Base-by-base conservation (phyloP, 2,113 vertebrate genomes). In the Ploceus nigricollis region DNA sequence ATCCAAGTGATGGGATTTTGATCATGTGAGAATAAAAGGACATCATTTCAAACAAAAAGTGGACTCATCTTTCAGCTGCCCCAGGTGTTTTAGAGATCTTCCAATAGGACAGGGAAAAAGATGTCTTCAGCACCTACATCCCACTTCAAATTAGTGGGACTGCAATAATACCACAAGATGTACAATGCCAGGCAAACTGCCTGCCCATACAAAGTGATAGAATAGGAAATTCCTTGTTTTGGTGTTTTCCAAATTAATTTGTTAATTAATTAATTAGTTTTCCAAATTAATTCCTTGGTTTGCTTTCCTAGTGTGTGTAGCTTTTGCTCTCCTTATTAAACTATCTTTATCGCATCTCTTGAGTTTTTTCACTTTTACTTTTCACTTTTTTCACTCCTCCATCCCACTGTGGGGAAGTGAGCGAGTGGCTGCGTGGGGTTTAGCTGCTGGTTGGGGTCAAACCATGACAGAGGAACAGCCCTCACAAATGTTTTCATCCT, bases 131-230 rank as follows among this genome's bases (percentile, higher is more conserved):
- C 11, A 31, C 31, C 16, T 66, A 10, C 6, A 40, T 25, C 3
- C 10, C 63, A 48, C 31, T 57, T 35, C 24, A 51, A 8, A 68
- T 30, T 6, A 50, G 31, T 10, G 17, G 21, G 20, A 50, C 28
- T 37, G 23, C 35, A 66, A 51, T 47, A 77, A 82, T 17, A 18
- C 11, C 25, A 48, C 27, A 51, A 53, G 37, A 23, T 3, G 22
- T 23, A n/a, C 0, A 0, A 53, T 24, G n/a, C 21, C 12, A 53
- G 54, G 51, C 25, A 60, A 63, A 81, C 9, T 6, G 6, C 30
- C n/a, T 40, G 61, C 39, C 28, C 53, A 40, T 9, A 35, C 21
- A 11, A 75, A 53, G 6, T 27, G 30, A 10, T 25, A n/a, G 20
- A 54, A 76, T 10, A 61, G 30, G 20, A 68, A 60, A 68, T 53